A percentile compares a stretch with the other conserved stretches of the same genome.
Conservation (phyloP, 1,140 invertebrate species). For the Centruroides sculpturatus region DNA sequence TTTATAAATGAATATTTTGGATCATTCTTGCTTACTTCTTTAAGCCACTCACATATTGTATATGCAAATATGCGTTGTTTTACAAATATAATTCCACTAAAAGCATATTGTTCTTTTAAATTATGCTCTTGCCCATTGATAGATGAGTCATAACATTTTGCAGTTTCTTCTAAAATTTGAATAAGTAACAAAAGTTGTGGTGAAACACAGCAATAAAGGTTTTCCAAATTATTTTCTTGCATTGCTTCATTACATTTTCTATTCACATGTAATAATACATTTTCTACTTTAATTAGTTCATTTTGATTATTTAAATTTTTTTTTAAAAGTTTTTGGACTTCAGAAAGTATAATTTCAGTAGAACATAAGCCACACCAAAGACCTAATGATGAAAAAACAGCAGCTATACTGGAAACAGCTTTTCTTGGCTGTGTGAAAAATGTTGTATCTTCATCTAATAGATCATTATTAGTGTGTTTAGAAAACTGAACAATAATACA, state of each 20-base stretch:
- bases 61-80: constrained; percentile 14
- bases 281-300: background rate
- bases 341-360: constrained; percentile 12
- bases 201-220: background rate
- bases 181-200: constrained; percentile 2
- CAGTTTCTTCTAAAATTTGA: background rate
- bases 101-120: constrained; percentile 23
- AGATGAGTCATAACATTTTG: background rate
- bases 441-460: background rate
- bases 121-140: background rate
- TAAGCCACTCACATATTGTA: constrained; percentile 14
- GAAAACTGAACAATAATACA: background rate
- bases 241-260: background rate
- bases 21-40: constrained; percentile 3
- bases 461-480: background rate
- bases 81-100: constrained; percentile 18
- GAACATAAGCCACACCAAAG: constrained; percentile 28
- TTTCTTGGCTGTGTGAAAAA: constrained; percentile 2
- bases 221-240: background rate
- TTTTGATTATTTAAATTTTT: background rate
- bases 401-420: background rate
- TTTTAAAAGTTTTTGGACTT: constrained; percentile 6
- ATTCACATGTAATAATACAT: background rate
- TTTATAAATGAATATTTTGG: constrained; percentile 12
- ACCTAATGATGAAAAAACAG: constrained; percentile 27